Evolutionary conservation across 2,888 invertebrate genomes (phyloP), one percentile per base, ranked within the genome.

Genomic region (Molanna angustata): DNA sequence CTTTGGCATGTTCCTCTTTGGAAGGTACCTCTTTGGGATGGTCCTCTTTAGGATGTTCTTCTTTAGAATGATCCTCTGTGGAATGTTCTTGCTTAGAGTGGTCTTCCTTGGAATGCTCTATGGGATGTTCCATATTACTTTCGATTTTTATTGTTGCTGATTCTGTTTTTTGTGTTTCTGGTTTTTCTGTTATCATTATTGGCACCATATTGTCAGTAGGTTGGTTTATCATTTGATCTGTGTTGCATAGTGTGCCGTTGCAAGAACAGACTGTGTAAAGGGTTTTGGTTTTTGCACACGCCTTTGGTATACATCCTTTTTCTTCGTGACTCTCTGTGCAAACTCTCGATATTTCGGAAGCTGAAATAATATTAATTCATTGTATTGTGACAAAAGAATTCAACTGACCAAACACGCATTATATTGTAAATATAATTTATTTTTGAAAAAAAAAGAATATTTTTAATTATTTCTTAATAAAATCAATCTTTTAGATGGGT

Each of bases 211-310:
- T 13, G 11, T 45, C 21, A 16, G 39, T 27, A 7, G 32, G 33
- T n/a, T 14, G 33, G 20, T 18, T 16, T 27, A 40, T 16, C 31
- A 42, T 21, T 31, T 54, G 41, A 16, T 40, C 13, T 18, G 35
- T 19, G 17, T 58, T 58, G 46, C 58, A 58, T 3, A 58, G 45
- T 9, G 53, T 18, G 13, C 43, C 42, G 17, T 51, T 51, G 40
- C 58, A 58, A 2, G 52, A 50, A 40, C 58, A 58, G n/a, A 52
- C 43, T 37, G 47, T 47, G 39, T 18, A 50, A 4, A 43, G 21
- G 3, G 43, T 32, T 22, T 33, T 44, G 19, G 44, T 50, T 9
- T 50, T 50, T 6, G 43, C 33, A 42, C 35, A 22, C 3, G 43
- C 44, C 18, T 50, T 50, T 9, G 42, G 39, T n/a, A 35, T 19